A percentile compares a stretch with the other conserved stretches of the same genome.
These are phyloP conservation scores for Clusia tigrina DNA, from an alignment of 2,888 invertebrate species.

Conservation along the genomic window DNA sequence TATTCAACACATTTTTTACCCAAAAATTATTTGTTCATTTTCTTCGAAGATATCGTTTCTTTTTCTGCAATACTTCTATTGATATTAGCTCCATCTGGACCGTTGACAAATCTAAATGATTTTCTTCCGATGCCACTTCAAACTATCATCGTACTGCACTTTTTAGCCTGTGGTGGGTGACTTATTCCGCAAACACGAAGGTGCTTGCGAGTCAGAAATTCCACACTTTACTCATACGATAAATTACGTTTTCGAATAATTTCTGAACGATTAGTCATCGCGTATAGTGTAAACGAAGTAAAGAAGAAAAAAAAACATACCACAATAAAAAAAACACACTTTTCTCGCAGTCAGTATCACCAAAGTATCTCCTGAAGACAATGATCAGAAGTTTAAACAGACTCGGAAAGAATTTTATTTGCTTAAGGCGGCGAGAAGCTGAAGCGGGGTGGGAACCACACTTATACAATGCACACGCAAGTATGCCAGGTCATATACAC, in stretches of 20 bases:
- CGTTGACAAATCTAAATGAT: too few relatives aligned
- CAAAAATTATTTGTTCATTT: too few relatives aligned
- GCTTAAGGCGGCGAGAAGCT: background rate
- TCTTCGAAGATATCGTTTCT: too few relatives aligned
- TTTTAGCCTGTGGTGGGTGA: background rate
- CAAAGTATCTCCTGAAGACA: conserved; percentile 12
- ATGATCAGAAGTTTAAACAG: background rate
- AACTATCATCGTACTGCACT: background rate
- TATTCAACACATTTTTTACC: too few relatives aligned
- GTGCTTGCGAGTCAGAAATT: background rate
- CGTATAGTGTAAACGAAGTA: background rate
- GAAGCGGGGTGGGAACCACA: background rate
- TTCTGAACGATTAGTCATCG: conserved; percentile 28
- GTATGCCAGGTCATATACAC: too few relatives aligned
- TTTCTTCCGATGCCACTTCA: background rate
- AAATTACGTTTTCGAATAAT: background rate
- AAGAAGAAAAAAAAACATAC: conserved; percentile 8
- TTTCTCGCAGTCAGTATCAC: too few relatives aligned
- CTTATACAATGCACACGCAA: too few relatives aligned
- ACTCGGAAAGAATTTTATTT: background rate
- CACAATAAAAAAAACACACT: conserved; percentile 16
- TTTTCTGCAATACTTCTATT: too few relatives aligned
- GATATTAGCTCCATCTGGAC: too few relatives aligned
- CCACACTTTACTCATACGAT: background rate
- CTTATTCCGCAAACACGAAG: background rate